Conservation (phyloP, 2,888 invertebrate genomes). For the Dusona sp. region DNA sequence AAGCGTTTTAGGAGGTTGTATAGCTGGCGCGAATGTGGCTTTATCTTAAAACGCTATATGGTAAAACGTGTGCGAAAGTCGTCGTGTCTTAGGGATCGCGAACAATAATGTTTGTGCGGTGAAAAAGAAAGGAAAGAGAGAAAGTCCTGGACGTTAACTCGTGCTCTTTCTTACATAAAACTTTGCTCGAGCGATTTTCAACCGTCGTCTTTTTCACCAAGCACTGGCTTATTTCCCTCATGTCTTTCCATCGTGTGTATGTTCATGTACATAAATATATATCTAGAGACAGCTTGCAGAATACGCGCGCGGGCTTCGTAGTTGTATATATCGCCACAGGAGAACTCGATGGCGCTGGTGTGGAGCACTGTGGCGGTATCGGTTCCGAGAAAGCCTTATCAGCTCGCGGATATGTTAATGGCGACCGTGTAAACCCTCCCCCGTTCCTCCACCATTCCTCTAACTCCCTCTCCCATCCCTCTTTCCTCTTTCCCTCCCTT, state of each 20-base stretch:
- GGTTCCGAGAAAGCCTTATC: constrained; percentile 84
- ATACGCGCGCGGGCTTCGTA: constrained; percentile 40
- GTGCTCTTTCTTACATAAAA: constrained; percentile 76
- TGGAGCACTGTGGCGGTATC: constrained; percentile 77
- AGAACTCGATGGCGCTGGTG: constrained; percentile 53
- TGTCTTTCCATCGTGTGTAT: neutral
- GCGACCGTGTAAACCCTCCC: constrained; percentile 80
- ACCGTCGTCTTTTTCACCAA: constrained; percentile 48
- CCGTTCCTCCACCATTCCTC: constrained; percentile 68
- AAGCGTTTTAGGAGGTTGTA: constrained; percentile 19
- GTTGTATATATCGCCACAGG: constrained; percentile 12
- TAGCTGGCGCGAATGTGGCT: constrained; percentile 46
- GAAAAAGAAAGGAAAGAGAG: constrained; percentile 63
- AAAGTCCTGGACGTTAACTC: constrained; percentile 48
- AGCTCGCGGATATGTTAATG: constrained; percentile 84
- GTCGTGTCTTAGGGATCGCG: constrained; percentile 48
- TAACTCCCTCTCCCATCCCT: constrained; percentile 49
- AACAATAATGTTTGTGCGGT: constrained; percentile 65
- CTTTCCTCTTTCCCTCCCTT: neutral
- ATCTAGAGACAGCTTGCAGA: constrained; percentile 41
- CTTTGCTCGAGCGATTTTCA: constrained; percentile 65
- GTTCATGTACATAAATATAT: neutral
- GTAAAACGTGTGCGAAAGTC: constrained; percentile 46
- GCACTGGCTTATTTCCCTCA: constrained; percentile 46
- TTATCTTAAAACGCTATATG: constrained; percentile 43